Base-by-base conservation (phyloP, 2,888 invertebrate genomes). In the Zygogramma bicolorata region DNA sequence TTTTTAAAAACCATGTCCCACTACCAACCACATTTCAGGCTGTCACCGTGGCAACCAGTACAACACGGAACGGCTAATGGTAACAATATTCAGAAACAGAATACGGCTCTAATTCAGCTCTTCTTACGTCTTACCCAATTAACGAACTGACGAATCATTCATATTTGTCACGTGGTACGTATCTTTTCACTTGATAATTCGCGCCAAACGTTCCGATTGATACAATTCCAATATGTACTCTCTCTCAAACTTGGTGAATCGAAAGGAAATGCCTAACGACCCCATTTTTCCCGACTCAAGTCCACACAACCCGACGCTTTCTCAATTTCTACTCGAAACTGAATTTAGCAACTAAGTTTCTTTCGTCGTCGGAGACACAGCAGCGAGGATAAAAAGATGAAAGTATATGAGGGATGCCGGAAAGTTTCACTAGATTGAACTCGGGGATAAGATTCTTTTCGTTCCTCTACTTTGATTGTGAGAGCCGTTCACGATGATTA, bases 301-400 rank as follows among this genome's bases (percentile, higher is more conserved):
- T 77, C 76, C 75, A 79, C 74, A 81, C 81, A 83, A 82, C 80
- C 81, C 81, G 81, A 79, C 84, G 83, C 83, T 81, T 84, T 83
- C 84, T 82, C 84, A 84, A 82, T 84, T 84, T 81, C 83, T 77
- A 79, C 81, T 80, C 82, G 46, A 85, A 85, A 85, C 84, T 83
- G 84, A 85, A 85, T 85, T 85, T 85, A 82, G 84, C 82, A 84
- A 85, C 82, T 84, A 80, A 84, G 81, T 84, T 84, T 83, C 82
- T 81, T 82, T 81, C 79, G 78, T 76, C 70, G 58, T 66, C 46
- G 31, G 20, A 63, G 46, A 53, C 53, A 53, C 53, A 53, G 53
- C 25, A 53, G 27, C 27, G 42, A 59, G 74, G 73, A 73, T 74
- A 75, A 77, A 75, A 75, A 77, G 76, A 77, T 77, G 76, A 75